Evolutionary conservation across 1,140 invertebrate species (phyloP).

Genomic region (Hydropsyche tenuis): DNA sequence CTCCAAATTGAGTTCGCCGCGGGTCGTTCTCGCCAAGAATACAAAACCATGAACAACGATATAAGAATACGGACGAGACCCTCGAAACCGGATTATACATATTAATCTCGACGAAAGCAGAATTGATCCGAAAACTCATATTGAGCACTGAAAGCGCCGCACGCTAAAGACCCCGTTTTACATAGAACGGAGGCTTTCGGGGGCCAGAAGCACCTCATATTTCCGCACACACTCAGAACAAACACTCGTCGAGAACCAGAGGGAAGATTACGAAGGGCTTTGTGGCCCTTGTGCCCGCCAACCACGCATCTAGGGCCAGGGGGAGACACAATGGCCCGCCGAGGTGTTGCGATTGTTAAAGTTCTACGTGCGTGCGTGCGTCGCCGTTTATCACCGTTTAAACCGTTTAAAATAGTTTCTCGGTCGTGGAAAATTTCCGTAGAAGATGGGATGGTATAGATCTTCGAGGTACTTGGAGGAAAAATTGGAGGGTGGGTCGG

Average conservation of each 20-base stretch:
- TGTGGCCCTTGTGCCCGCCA: not conserved
- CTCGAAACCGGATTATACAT: too few relatives aligned
- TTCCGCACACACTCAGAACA: conserved; percentile 37
- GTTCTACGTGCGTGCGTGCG: conserved; percentile 8
- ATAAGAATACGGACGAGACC: not conserved
- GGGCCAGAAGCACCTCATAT: conserved; percentile 30
- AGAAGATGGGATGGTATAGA: too few relatives aligned
- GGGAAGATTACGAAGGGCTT: conserved; percentile 31
- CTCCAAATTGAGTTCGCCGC: not conserved
- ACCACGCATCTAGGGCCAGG: too few relatives aligned
- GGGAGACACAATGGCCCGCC: too few relatives aligned
- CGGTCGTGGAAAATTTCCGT: too few relatives aligned
- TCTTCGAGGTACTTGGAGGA: too few relatives aligned
- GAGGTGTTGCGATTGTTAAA: conserved; percentile 27
- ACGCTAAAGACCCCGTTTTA: too few relatives aligned
- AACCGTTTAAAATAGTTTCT: too few relatives aligned
- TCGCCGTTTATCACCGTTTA: not conserved
- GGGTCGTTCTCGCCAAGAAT: not conserved
- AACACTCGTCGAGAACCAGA: conserved; percentile 38
- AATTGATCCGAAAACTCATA: too few relatives aligned
- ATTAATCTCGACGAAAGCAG: too few relatives aligned
- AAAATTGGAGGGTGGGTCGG: too few relatives aligned
- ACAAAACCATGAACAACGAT: not conserved
- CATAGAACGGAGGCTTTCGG: not conserved
- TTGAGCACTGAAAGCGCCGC: too few relatives aligned